Evolutionary conservation across 2,888 invertebrate genomes (phyloP), one percentile per base, ranked within the genome.

Genomic region (Furcula furcula): DNA sequence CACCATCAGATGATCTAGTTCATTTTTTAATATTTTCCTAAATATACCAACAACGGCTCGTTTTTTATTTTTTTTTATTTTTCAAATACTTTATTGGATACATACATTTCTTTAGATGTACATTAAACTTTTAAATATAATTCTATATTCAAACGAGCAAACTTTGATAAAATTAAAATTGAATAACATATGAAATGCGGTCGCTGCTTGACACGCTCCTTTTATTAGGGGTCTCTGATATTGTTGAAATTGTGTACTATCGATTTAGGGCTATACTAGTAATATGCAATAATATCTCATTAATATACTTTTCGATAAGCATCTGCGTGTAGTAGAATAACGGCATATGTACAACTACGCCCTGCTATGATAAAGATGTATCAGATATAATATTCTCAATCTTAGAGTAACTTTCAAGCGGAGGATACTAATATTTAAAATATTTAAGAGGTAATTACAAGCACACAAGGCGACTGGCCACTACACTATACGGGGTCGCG

Each of bases 1-100:
- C 84, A 90, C 89, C 92, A 92, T 92, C 92, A 92, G 92, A 92
- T 92, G 92, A 91, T 91, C 92, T 92, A 91, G 78, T 79, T 84
- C 63, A 62, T 61, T 75, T 79, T n/a, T 80, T 83, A 76, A 82
- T 80, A 83, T 84, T 88, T 87, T 80, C 66, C 87, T 88, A 88
- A 88, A 89, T 86, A 88, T 88, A 88, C 86, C 88, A 88, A 88
- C 88, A 88, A 88, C 82, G 78, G 85, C 85, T 86, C 87, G 82
- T 67, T 57, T 63, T n/a, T 42, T 51, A 55, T 58, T 58, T 56
- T 65, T 62, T 60, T 67, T 66, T 57, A 68, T 74, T 80, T 76
- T 67, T 77, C 74, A 74, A 79, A 73, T 70, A 72, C 54, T 76
- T 79, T 77, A 65, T 73, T 76, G 73, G 62, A 72, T 76, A 80